Conservation (phyloP, 1,140 invertebrate genomes). For the Zaprionus ghesquierei region DNA sequence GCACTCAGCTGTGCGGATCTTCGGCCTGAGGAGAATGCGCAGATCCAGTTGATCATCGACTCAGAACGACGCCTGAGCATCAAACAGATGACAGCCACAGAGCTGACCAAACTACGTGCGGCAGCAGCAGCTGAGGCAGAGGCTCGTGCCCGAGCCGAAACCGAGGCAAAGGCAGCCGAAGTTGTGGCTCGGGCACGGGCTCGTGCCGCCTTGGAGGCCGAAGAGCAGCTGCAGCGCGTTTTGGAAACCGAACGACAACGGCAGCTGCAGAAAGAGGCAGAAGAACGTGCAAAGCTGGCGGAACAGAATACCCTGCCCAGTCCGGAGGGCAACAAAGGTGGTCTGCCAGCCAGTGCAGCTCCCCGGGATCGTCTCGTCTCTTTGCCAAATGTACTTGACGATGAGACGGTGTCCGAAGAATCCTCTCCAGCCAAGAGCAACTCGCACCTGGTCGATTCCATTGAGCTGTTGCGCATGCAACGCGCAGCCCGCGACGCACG, state of each 20-base stretch:
- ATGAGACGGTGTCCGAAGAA: slow-evolving; percentile 40
- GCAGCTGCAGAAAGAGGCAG: neutral
- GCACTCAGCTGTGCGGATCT: slow-evolving; percentile 75
- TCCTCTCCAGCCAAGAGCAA: slow-evolving; percentile 47
- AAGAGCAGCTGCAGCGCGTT: slow-evolving; percentile 7
- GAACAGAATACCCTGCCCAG: neutral
- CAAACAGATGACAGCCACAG: slow-evolving; percentile 80
- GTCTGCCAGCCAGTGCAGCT: slow-evolving; percentile 6
- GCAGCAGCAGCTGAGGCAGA: slow-evolving; percentile 63
- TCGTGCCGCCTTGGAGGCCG: slow-evolving; percentile 1
- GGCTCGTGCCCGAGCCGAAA: slow-evolving; percentile 27
- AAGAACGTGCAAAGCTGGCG: neutral
- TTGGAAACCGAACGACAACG: slow-evolving; percentile 10
- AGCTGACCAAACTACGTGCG: slow-evolving; percentile 57
- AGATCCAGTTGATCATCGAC: slow-evolving; percentile 59
- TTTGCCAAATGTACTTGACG: slow-evolving; percentile 47
- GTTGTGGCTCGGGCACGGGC: slow-evolving; percentile 52
- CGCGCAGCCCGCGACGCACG: slow-evolving; percentile 57
- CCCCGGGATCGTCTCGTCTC: slow-evolving; percentile 47
- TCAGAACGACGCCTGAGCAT: slow-evolving; percentile 72
- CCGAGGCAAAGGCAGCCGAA: slow-evolving; percentile 54
- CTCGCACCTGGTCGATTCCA: slow-evolving; percentile 60
- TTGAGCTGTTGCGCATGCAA: slow-evolving; percentile 68
- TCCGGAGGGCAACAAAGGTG: neutral
- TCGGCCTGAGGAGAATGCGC: slow-evolving; percentile 28